A percentile compares a stretch with the other conserved stretches of the same genome.
phyloP scores from a whole-genome alignment of 2,888 invertebrate genomes.

The Atherix ibis region DNA sequence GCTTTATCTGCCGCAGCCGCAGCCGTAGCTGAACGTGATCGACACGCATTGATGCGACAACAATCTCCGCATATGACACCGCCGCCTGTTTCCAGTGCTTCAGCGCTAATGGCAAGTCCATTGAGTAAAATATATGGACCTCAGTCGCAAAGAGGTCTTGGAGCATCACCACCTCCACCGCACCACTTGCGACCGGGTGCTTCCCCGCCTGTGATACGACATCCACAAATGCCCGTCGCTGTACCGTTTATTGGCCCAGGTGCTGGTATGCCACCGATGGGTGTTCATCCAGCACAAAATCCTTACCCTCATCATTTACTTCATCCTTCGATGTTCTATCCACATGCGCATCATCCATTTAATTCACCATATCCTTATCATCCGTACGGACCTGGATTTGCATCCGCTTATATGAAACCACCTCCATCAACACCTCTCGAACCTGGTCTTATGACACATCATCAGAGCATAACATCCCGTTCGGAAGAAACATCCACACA shows the following conservation, averaged over 20 bases:
- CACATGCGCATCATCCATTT: slow-evolving; percentile 48
- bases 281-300: slow-evolving; percentile 59
- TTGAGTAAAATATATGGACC: slow-evolving; percentile 29
- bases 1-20: slow-evolving; percentile 33
- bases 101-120: slow-evolving; percentile 31
- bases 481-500: slow-evolving; percentile 19
- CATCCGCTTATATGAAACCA: slow-evolving; percentile 31
- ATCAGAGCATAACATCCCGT: slow-evolving; percentile 16
- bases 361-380: slow-evolving; percentile 42
- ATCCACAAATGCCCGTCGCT: slow-evolving; percentile 34
- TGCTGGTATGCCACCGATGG: slow-evolving; percentile 29
- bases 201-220: slow-evolving; percentile 38
- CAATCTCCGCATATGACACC: slow-evolving; percentile 35
- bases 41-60: slow-evolving; percentile 30
- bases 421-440: slow-evolving; percentile 27
- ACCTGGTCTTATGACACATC: slow-evolving; percentile 27
- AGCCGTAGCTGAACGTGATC: slow-evolving; percentile 31
- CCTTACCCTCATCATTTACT: slow-evolving; percentile 52
- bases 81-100: slow-evolving; percentile 33
- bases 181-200: slow-evolving; percentile 33
- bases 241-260: slow-evolving; percentile 31
- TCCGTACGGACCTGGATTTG: slow-evolving; percentile 34
- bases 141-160: slow-evolving; percentile 31
- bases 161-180: slow-evolving; percentile 30
- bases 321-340: slow-evolving; percentile 53